Evolutionary conservation across 1,140 invertebrate species (phyloP).

Genomic region (Bombus pascuorum): DNA sequence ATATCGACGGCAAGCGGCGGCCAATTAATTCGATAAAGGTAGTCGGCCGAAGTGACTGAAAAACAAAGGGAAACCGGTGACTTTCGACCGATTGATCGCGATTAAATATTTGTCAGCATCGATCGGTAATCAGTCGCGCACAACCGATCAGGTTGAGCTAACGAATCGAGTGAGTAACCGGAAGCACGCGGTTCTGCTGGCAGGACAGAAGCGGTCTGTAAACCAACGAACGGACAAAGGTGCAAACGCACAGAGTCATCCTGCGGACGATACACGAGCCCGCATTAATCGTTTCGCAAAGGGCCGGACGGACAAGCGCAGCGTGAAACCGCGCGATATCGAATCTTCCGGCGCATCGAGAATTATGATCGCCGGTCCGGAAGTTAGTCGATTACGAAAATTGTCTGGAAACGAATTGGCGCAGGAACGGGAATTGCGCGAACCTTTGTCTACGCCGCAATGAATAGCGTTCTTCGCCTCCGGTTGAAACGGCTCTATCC

Average conservation of each 20-base stretch:
- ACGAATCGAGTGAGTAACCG: constrained; percentile 47
- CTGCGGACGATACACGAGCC: constrained; percentile 27
- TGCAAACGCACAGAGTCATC: constrained; percentile 53
- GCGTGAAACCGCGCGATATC: constrained; percentile 39
- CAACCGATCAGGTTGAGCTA: constrained; percentile 52
- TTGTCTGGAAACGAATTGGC: not conserved
- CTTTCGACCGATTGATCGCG: constrained; percentile 21
- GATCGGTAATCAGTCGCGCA: constrained; percentile 45
- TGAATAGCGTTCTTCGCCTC: no score
- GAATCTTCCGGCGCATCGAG: constrained; percentile 37
- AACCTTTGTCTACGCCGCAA: no score
- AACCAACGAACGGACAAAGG: constrained; percentile 63
- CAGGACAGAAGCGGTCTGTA: constrained; percentile 9
- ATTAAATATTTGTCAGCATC: constrained; percentile 59
- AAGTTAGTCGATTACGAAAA: constrained; percentile 27
- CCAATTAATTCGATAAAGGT: constrained; percentile 10
- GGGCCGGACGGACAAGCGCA: constrained; percentile 21
- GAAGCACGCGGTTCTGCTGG: constrained; percentile 26
- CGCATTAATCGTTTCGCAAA: constrained; percentile 47
- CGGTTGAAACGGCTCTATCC: no score
- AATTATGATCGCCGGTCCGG: constrained; percentile 10
- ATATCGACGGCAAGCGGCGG: not conserved
- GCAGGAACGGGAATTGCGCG: not conserved
- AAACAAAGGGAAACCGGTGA: not conserved
- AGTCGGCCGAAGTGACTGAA: not conserved